A percentile compares a stretch with the other conserved stretches of the same genome.
Evolutionary conservation across 37 sponge, comb jelly and placozoan species (phyloP).

Genomic region (Haliclona indistincta): DNA sequence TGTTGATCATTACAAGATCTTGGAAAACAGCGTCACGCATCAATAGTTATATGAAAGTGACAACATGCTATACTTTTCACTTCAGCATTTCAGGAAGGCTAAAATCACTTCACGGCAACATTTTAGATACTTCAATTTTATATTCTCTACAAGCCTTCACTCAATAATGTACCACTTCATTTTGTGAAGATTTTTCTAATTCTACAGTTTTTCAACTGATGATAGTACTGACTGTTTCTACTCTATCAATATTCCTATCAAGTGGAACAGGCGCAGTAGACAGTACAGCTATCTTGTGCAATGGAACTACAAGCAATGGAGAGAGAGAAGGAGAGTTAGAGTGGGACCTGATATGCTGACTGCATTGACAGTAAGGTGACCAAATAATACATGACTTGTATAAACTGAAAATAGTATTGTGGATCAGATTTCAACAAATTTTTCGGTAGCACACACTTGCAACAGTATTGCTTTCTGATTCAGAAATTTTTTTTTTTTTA

Average conservation of each 20-base stretch:
- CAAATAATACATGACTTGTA: too few species aligned
- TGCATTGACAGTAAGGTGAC: not conserved
- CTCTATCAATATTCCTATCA: not conserved
- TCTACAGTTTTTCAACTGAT: conserved; percentile 3
- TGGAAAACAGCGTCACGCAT: too few species aligned
- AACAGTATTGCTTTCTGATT: too few species aligned
- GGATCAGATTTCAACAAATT: too few species aligned
- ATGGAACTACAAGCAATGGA: not conserved
- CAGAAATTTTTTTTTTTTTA: too few species aligned
- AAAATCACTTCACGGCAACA: too few species aligned
- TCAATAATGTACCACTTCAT: not conserved
- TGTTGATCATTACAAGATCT: too few species aligned
- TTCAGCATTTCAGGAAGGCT: not conserved
- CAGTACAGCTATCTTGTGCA: not conserved
- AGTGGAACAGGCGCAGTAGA: not conserved
- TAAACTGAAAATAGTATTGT: too few species aligned
- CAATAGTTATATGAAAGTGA: too few species aligned
- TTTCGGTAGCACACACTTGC: too few species aligned
- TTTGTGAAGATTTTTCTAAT: not conserved
- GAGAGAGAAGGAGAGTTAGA: not conserved
- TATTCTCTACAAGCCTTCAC: not conserved
- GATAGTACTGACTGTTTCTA: not conserved
- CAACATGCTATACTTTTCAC: too few species aligned
- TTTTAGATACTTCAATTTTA: not conserved
- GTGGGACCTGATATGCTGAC: not conserved